A percentile compares a stretch with the other conserved stretches of the same genome.
Evolutionary conservation across 2,797 vertebrate genomes (phyloP).

Genomic region (Danio kyathit): DNA sequence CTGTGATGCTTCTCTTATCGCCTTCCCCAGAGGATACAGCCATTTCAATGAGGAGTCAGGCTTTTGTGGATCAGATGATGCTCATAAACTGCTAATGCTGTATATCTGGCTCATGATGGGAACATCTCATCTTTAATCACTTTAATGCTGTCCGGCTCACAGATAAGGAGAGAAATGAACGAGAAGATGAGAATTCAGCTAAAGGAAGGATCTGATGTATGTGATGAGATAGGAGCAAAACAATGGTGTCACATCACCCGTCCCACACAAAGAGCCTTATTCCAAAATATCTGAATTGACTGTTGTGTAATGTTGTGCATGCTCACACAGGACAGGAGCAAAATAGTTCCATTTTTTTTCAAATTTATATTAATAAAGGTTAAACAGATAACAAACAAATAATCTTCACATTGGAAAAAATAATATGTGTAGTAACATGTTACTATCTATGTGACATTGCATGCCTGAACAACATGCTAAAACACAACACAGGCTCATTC

Average conservation of each 20-base stretch:
- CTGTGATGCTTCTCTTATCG: slow-evolving; percentile 51
- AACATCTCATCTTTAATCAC: slow-evolving; percentile 50
- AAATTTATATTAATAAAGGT: neutral
- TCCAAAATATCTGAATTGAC: slow-evolving; percentile 5
- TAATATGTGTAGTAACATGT: no score
- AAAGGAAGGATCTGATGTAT: slow-evolving; percentile 29
- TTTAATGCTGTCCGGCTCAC: slow-evolving; percentile 30
- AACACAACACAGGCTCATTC: no score
- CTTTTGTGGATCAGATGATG: slow-evolving; percentile 28
- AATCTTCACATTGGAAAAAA: neutral
- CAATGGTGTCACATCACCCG: neutral
- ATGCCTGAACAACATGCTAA: no score
- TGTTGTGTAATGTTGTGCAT: neutral
- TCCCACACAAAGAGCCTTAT: slow-evolving; percentile 22
- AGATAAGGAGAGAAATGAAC: slow-evolving; percentile 51
- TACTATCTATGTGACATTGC: no score
- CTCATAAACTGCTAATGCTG: slow-evolving; percentile 46
- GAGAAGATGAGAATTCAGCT: slow-evolving; percentile 28
- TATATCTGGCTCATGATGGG: slow-evolving; percentile 36
- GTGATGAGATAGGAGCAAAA: slow-evolving; percentile 8
- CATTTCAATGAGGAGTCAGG: slow-evolving; percentile 16
- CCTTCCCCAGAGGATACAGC: slow-evolving; percentile 36
- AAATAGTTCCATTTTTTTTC: neutral
- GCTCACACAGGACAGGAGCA: neutral
- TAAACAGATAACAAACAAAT: neutral